Evolutionary conservation across 2,797 vertebrate genomes (phyloP), one percentile per base, ranked within the genome.

Genomic region (Sebastes miniatus): DNA sequence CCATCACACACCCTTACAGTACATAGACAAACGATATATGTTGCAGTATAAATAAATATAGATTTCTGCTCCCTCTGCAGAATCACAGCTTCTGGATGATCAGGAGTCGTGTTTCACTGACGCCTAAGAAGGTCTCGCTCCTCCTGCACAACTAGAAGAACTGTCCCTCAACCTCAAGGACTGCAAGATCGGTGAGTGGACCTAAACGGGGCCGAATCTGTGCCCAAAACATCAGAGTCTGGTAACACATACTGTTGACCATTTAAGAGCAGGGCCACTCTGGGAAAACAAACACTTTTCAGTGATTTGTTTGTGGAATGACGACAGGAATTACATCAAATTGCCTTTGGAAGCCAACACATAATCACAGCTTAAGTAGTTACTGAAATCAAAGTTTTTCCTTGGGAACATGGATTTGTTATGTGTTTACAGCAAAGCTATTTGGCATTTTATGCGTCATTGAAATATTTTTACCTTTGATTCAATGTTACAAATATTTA

Each of bases 121-220:
- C 52, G 47, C 72, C 56, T 57, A 58, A 47, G 57, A 81, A 39
- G 75, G 36, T 73, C 29, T 70, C 32, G 11, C 63, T 56, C 69
- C 65, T 80, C 67, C 31, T 59, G 29, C 29, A 12, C 31, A 43
- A 16, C 36, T 7, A 57, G 5, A 58, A 22, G 9, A 43, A 18
- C 61, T 31, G 27, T 34, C 50, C 34, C 47, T 5, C 3, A 22
- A 36, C 20, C 24, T 4, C 32, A 95, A 93, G 0, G 94, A 96
- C 87, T 92, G 96, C 58, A 96, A 92, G 89, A 96, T 95, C 2
- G 94, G 96, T 96, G 88, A 96, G 96, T 81, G 32, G 6, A 52
- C 16, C 12, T 32, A n/a, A 63, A 47, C 16, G 4, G 22, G 6
- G 4, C 57, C 12, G 3, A 39, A 50, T 4, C 22, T 52, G 59